Percentiles rank a stretch among this genome's conserved stretches.
These are phyloP conservation scores for Drosophila neoperkinsi DNA, from an alignment of 2,888 invertebrate species.

Conservation along the genomic window DNA sequence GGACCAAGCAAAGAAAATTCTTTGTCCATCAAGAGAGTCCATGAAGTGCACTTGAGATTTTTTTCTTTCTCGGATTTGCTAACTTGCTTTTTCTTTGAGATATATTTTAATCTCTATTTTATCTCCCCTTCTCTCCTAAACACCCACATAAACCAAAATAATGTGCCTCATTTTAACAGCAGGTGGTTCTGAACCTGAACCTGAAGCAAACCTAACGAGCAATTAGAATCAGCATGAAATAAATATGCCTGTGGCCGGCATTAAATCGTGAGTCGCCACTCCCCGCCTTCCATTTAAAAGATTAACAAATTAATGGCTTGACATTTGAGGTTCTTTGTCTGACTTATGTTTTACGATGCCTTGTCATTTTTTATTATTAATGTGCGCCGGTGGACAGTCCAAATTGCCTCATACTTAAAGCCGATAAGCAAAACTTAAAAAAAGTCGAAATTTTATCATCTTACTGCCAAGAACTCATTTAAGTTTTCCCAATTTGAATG, in stretches of 20 bases:
- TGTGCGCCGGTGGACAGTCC: conserved; percentile 20
- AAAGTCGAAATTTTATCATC: not conserved
- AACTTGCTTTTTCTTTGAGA: not conserved
- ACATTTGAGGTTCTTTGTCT: conserved; percentile 11
- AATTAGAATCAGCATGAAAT: conserved; percentile 16
- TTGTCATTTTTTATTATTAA: conserved; percentile 50
- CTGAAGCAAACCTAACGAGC: conserved; percentile 33
- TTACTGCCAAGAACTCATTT: conserved; percentile 4
- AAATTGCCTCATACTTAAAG: conserved; percentile 7
- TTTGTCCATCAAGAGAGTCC: not conserved
- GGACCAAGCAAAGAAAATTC: conserved; percentile 2
- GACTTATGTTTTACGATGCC: conserved; percentile 29
- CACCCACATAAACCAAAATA: not conserved
- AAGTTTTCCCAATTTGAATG: conserved; percentile 2
- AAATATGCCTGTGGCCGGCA: conserved; percentile 5
- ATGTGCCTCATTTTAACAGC: conserved; percentile 17
- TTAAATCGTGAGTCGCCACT: not conserved
- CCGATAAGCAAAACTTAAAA: conserved; percentile 10
- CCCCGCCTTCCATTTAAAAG: conserved; percentile 19
- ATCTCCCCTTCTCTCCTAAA: too few species aligned
- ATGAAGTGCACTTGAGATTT: conserved; percentile 5
- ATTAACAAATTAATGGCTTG: conserved; percentile 47
- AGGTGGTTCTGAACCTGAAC: conserved; percentile 29
- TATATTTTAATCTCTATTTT: not conserved
- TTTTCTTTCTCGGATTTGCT: not conserved